A percentile compares a stretch with the other conserved stretches of the same genome.
These are phyloP conservation scores for Icerya purchasi DNA, from an alignment of 2,888 invertebrate genomes.

Conservation along the genomic window DNA sequence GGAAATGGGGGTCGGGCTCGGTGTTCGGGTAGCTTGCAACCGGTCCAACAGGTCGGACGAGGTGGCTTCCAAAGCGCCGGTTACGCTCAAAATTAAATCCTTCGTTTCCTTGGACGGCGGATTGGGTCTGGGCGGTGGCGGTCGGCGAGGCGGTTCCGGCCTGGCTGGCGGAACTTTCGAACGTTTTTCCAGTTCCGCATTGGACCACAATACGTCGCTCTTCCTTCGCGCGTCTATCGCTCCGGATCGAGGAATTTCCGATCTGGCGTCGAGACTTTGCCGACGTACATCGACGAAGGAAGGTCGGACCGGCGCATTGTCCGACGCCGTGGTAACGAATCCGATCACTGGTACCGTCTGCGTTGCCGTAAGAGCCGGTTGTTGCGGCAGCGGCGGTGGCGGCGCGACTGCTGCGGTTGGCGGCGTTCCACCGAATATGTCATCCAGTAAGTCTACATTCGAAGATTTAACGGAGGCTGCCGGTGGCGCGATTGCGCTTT, in stretches of 20 bases:
- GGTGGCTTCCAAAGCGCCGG: constrained; percentile 71
- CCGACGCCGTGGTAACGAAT: not conserved
- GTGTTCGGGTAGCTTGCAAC: constrained; percentile 63
- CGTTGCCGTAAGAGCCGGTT: no score
- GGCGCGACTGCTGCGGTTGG: not conserved
- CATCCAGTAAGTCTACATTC: not conserved
- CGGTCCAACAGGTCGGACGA: constrained; percentile 63
- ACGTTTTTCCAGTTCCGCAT: not conserved
- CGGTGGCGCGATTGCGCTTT: no score
- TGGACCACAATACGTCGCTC: not conserved
- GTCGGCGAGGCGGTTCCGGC: constrained; percentile 18
- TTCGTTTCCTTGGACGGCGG: constrained; percentile 59
- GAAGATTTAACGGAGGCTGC: no score
- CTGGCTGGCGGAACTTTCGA: constrained; percentile 17
- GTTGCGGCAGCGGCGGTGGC: no score
- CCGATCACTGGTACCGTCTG: no score
- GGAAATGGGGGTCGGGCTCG: constrained; percentile 64
- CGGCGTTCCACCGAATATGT: not conserved
- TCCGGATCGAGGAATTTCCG: not conserved
- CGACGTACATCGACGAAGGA: not conserved
- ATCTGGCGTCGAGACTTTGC: not conserved
- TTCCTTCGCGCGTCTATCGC: not conserved
- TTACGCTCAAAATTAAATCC: constrained; percentile 62
- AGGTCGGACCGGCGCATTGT: not conserved
- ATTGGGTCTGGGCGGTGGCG: constrained; percentile 31